Conservation (phyloP, 2,888 invertebrate genomes). For the Sussaba pulchella region DNA sequence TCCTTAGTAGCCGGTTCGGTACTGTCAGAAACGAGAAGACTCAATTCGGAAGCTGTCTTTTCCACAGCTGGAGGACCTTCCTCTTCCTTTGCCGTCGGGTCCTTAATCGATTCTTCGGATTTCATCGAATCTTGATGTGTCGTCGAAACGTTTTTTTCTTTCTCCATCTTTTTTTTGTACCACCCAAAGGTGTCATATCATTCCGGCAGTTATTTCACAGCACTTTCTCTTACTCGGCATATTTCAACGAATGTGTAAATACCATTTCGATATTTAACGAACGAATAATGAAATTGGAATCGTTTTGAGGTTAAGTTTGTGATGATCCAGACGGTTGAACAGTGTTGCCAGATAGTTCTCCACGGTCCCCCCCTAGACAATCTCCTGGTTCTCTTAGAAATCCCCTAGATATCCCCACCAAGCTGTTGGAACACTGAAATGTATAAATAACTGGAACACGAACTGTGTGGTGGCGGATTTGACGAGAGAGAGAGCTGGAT, state of each 20-base stretch:
- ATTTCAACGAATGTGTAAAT: background rate
- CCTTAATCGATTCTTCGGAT: constrained; percentile 68
- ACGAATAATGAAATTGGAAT: background rate
- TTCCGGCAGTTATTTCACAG: background rate
- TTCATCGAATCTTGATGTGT: constrained; percentile 66
- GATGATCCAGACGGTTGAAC: too few relatives aligned
- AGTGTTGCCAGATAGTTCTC: too few relatives aligned
- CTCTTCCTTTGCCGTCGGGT: constrained; percentile 51
- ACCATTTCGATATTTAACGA: background rate
- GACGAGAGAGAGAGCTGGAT: too few relatives aligned
- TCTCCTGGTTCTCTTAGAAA: too few relatives aligned
- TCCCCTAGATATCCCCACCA: too few relatives aligned
- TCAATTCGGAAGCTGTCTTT: constrained; percentile 56
- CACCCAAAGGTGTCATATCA: background rate
- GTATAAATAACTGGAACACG: too few relatives aligned
- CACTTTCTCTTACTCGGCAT: background rate
- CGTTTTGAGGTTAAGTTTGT: background rate
- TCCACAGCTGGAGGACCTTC: constrained; percentile 57
- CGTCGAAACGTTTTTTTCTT: constrained; percentile 65
- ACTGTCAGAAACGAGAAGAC: constrained; percentile 59
- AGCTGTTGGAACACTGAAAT: too few relatives aligned
- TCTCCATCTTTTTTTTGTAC: constrained; percentile 65
- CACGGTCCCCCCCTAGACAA: too few relatives aligned
- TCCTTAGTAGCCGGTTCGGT: constrained; percentile 66
- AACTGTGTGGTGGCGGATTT: too few relatives aligned